phyloP scores from a whole-genome alignment of 2,113 vertebrate species.

The Cygnus atratus region DNA sequence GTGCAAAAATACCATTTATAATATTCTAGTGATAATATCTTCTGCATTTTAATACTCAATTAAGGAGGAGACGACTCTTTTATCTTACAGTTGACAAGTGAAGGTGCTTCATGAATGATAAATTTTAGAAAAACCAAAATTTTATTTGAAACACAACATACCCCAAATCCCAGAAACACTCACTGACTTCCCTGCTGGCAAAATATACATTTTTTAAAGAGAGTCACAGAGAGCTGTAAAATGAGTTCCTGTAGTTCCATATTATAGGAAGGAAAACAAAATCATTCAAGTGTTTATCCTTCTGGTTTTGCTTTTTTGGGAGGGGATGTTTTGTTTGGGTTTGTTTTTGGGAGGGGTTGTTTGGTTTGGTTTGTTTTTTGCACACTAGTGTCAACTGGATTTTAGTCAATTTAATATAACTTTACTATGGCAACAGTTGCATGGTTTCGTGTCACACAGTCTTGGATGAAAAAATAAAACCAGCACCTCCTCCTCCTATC shows the following conservation, averaged over 20 bases:
- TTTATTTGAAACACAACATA: constrained; percentile 1
- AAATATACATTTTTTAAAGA: neutral
- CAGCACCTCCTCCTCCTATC: neutral
- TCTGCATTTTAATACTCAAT: constrained; percentile 28
- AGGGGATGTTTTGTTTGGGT: neutral
- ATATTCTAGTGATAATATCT: neutral
- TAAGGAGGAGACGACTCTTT: neutral
- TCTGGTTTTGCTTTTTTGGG: neutral
- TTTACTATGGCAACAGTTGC: constrained; percentile 72
- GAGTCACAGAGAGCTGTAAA: neutral
- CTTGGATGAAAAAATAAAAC: constrained; percentile 26
- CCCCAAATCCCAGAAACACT: neutral
- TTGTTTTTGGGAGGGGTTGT: neutral
- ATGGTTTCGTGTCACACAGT: neutral
- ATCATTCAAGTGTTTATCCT: neutral
- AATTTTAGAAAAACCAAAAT: neutral
- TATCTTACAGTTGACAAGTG: neutral
- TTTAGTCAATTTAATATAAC: constrained; percentile 59
- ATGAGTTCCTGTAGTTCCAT: neutral
- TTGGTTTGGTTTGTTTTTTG: neutral
- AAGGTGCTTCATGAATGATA: neutral
- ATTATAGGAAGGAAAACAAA: neutral
- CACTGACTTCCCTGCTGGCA: neutral
- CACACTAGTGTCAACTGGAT: neutral
- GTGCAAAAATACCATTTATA: neutral